phyloP scores from a whole-genome alignment of 2,113 vertebrate species.

The Saccopteryx leptura region DNA sequence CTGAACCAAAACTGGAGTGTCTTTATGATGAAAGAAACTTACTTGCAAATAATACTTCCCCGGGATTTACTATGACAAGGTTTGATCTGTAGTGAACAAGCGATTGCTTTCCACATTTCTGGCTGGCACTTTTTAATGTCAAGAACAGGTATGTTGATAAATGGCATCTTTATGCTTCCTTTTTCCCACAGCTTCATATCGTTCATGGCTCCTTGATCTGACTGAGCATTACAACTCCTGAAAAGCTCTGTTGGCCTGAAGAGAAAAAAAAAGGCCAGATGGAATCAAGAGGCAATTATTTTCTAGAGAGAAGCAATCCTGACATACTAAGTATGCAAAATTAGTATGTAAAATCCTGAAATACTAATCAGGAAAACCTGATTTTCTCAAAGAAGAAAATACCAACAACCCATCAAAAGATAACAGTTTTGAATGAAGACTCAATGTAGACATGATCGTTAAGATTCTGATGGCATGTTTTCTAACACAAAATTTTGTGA shows the following conservation, averaged over 20 bases:
- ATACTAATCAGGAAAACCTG: neutral
- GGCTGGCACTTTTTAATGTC: constrained; percentile 97
- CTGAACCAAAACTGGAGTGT: neutral
- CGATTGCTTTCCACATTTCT: constrained; percentile 98
- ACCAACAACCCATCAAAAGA: neutral
- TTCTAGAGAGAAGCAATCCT: constrained; percentile 27
- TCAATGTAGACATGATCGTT: neutral
- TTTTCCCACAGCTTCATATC: constrained; percentile 99
- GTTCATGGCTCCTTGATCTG: constrained; percentile 98
- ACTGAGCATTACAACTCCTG: constrained; percentile 97
- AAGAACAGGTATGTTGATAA: constrained; percentile 98
- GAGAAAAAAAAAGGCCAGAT: constrained; percentile 66
- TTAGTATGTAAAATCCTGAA: neutral
- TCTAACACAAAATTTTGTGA: constrained; percentile 11
- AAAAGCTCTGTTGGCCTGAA: constrained; percentile 98
- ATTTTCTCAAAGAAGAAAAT: constrained; percentile 34
- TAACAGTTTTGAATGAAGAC: neutral
- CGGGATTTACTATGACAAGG: constrained; percentile 98
- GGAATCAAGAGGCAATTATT: constrained; percentile 54
- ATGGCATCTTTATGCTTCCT: constrained; percentile 98
- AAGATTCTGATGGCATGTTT: constrained; percentile 17
- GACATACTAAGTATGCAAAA: no score
- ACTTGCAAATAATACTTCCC: constrained; percentile 99
- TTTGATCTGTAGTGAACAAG: constrained; percentile 98
- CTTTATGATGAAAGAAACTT: constrained; percentile 78